These are phyloP conservation scores for Rhopilema esculentum DNA, from an alignment of 30 jellyfish, hydroid and myxozoan genomes.

Conservation along the genomic window DNA sequence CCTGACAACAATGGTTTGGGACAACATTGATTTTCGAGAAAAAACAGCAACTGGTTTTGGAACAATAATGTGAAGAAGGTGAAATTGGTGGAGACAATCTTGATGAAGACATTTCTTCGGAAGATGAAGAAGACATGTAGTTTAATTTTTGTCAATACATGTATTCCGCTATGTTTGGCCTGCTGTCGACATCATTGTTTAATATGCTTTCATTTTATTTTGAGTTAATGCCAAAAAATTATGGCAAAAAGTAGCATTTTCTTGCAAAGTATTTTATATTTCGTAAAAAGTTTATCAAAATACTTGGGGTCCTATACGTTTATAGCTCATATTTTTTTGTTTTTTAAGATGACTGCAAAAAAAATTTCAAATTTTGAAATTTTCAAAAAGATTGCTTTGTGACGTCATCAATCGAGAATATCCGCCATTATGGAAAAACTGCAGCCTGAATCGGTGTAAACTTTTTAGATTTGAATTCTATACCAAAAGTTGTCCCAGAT, in stretches of 20 bases:
- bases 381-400: constrained; percentile 15
- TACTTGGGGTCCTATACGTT: constrained; percentile 14
- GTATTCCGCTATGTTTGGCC: not conserved
- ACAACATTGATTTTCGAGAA: constrained; percentile 54
- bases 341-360: constrained; percentile 14
- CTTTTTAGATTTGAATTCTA: constrained; percentile 31
- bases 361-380: constrained; percentile 10
- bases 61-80: constrained; percentile 17
- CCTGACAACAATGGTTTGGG: constrained; percentile 58
- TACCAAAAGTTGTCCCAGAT: constrained; percentile 24
- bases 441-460: constrained; percentile 34
- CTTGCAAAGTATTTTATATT: constrained; percentile 1
- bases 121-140: not conserved
- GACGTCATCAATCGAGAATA: constrained; percentile 28
- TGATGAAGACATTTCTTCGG: constrained; percentile 18
- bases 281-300: constrained; percentile 19
- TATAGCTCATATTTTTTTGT: constrained; percentile 15
- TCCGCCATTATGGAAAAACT: constrained; percentile 44
- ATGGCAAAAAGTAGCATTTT: not conserved
- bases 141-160: not conserved
- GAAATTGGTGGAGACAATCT: constrained; percentile 16
- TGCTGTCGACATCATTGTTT: not conserved
- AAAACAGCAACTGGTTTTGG: constrained; percentile 48
- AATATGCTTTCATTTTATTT: not conserved
- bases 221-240: not conserved